Percentiles rank a stretch among this genome's conserved stretches.
Conservation (phyloP, 1,140 invertebrate species). For the Euborellia annulipes region DNA sequence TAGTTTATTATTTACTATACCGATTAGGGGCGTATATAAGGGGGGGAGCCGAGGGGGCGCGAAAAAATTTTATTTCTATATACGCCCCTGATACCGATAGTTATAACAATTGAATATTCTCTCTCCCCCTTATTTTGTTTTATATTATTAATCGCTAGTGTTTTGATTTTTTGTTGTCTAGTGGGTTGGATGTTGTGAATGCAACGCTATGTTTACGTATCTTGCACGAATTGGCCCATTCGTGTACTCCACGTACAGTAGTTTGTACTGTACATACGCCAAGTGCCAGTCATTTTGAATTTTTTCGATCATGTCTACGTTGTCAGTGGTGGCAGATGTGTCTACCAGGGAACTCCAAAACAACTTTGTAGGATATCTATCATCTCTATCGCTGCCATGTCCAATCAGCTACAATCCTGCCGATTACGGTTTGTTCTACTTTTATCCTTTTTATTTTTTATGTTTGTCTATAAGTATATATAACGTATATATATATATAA, state of each 20-base stretch:
- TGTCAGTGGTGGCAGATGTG: constrained; percentile 37
- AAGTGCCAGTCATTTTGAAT: constrained; percentile 56
- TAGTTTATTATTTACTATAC: no score
- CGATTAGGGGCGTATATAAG: no score
- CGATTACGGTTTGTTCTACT: constrained; percentile 23
- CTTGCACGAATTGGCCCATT: constrained; percentile 36
- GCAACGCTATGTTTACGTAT: constrained; percentile 47
- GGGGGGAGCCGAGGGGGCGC: no score
- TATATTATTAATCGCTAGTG: no score
- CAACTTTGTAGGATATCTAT: constrained; percentile 34
- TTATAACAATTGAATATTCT: no score
- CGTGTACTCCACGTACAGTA: constrained; percentile 53
- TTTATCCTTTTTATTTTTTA: no score
- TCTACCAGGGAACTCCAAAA: constrained; percentile 34
- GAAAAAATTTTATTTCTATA: no score
- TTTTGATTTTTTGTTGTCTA: no score
- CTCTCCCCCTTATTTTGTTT: no score
- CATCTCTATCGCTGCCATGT: constrained; percentile 15
- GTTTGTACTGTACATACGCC: constrained; percentile 76
- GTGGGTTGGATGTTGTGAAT: constrained; percentile 58
- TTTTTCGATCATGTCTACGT: constrained; percentile 56
- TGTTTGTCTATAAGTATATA: no score
- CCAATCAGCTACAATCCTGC: constrained; percentile 21
- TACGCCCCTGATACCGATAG: no score
- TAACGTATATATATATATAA: no score